These are phyloP conservation scores for Hemaris fuciformis DNA, from an alignment of 2,888 invertebrate genomes.

Conservation along the genomic window DNA sequence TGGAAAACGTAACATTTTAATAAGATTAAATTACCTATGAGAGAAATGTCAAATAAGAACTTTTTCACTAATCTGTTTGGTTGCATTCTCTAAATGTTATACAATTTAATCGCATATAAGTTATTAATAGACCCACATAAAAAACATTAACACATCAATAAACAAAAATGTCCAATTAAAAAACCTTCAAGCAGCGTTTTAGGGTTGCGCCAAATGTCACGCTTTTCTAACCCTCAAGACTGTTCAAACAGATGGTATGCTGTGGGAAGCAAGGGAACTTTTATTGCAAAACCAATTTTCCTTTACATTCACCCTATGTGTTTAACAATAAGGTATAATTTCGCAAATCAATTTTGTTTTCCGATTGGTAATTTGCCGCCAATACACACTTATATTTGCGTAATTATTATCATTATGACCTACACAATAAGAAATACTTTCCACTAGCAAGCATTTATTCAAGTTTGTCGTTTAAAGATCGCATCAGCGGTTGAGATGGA, in stretches of 20 bases:
- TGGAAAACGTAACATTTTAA: too few relatives aligned
- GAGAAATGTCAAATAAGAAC: too few relatives aligned
- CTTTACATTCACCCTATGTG: not conserved
- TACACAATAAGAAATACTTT: not conserved
- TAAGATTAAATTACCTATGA: too few relatives aligned
- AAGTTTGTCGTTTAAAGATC: not conserved
- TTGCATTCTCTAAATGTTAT: too few relatives aligned
- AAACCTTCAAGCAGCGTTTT: conserved; percentile 57
- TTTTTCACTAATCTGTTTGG: too few relatives aligned
- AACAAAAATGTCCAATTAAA: conserved; percentile 50
- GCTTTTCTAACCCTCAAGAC: conserved; percentile 51
- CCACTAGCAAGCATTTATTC: not conserved
- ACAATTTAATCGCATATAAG: not conserved
- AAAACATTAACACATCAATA: conserved; percentile 30
- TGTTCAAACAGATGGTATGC: conserved; percentile 59
- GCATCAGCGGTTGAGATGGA: conserved; percentile 7
- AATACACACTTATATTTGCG: not conserved
- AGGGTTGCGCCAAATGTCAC: conserved; percentile 66
- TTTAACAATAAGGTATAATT: conserved; percentile 5
- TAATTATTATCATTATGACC: not conserved
- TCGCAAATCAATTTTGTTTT: not conserved
- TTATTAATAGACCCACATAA: conserved; percentile 17
- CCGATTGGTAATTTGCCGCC: not conserved
- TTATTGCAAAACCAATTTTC: not conserved
- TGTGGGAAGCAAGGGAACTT: conserved; percentile 16